A percentile compares a stretch with the other conserved stretches of the same genome.
Conservation (phyloP, 2,113 vertebrate species). For the Drymodes brunneopygia region DNA sequence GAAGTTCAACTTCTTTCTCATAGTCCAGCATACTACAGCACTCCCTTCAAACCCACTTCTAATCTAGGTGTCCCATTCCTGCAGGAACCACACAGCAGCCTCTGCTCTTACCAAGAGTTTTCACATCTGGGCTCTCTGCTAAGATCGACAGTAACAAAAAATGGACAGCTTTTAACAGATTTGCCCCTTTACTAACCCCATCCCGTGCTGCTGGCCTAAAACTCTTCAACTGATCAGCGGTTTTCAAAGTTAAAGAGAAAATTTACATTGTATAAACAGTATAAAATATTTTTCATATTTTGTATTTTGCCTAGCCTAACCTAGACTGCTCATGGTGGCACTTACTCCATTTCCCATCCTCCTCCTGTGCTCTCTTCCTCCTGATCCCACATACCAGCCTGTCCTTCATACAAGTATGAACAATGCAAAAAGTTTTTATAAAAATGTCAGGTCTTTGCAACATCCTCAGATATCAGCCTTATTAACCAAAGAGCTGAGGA, state of each 20-base stretch:
- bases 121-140: neutral
- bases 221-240: neutral
- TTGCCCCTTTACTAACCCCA: neutral
- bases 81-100: neutral
- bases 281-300: neutral
- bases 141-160: neutral
- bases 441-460: neutral
- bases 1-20: neutral
- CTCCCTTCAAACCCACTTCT: neutral
- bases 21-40: neutral
- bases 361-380: neutral
- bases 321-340: neutral
- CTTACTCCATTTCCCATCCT: neutral
- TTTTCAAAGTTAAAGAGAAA: neutral
- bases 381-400: neutral
- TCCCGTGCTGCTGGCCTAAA: neutral
- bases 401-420: neutral
- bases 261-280: neutral
- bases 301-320: neutral
- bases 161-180: neutral
- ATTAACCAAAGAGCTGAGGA: neutral
- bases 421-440: neutral
- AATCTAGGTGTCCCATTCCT: neutral
- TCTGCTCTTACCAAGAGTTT: neutral
- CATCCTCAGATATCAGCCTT: neutral